Percentiles rank a stretch among this genome's conserved stretches.
Evolutionary conservation across 2,113 vertebrate species (phyloP).

Genomic region (Hypanus sabinus): DNA sequence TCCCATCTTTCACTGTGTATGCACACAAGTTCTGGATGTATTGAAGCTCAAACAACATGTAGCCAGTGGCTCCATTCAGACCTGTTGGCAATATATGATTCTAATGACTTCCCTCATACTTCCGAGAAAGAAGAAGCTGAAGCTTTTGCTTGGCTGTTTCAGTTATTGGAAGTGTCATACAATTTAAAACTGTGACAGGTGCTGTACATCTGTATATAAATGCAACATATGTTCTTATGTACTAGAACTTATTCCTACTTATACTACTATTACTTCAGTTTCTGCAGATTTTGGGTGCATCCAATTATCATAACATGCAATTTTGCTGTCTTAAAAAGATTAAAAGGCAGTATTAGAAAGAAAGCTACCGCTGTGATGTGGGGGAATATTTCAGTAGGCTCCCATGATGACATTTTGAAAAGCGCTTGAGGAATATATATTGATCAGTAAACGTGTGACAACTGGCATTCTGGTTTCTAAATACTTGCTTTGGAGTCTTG

Average conservation of each 20-base stretch:
- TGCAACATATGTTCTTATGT: neutral
- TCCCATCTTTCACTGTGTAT: too few species aligned
- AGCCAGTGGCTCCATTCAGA: too few species aligned
- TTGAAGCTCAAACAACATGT: too few species aligned
- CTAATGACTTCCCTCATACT: too few species aligned
- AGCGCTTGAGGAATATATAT: neutral
- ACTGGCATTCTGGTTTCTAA: neutral
- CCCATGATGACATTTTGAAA: neutral
- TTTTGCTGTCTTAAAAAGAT: neutral
- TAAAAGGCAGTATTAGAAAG: neutral
- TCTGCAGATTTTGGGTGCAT: neutral
- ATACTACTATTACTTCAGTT: neutral
- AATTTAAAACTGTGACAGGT: neutral
- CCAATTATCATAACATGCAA: neutral
- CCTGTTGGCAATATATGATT: too few species aligned
- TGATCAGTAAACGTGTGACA: neutral
- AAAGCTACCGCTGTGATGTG: neutral
- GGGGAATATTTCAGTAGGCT: neutral
- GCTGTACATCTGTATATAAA: neutral
- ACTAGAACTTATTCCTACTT: neutral
- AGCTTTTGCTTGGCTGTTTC: neutral
- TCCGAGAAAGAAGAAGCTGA: too few species aligned
- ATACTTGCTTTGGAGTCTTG: neutral
- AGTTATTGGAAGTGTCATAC: neutral
- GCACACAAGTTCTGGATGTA: too few species aligned